Evolutionary conservation across 1,140 invertebrate genomes (phyloP), one percentile per base, ranked within the genome.

Genomic region (Penaeus vannamei): DNA sequence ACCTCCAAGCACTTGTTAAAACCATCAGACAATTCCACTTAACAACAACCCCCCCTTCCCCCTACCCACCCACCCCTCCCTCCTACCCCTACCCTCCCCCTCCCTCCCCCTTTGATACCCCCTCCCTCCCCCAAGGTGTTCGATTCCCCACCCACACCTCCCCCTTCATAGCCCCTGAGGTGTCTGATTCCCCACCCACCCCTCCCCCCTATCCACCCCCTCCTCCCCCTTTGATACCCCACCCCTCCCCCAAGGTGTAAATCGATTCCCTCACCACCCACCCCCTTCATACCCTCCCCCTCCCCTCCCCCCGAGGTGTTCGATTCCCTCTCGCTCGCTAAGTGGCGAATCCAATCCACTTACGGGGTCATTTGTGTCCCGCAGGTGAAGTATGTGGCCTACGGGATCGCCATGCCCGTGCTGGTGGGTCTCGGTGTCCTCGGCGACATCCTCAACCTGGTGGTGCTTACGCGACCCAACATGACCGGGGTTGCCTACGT

Each of bases 401-500:
- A 96, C 90, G 96, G 95, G 4, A 93, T 96, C 46, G 93, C 96
- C 19, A 92, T 96, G 84, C 96, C 96, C 61, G 94, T 95, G 60
- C 96, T 96, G 90, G 96, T 96, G 92, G 93, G 94, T 46, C 92
- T 96, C 26, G 96, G 96, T 66, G 96, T 96, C 91, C 93, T 96
- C 29, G 96, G 96, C 23, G 96, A 96, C 91, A 93, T 96, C 59
- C 94, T 96, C 90, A 96, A 96, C 92, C 93, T 96, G 86, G 93
- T 96, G 85, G 96, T 96, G 0, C 94, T 96, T 20, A 96, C 95
- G 22, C 94, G 96, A 69, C 94, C 95, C 61, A 96, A 96, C 90
- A 95, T 96, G 95, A 94, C 95, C 84, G 96, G 96, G n/a, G 95
- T 95, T 0, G 96, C 96, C 61, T 96, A 96, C 92, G 95, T 96